These are phyloP conservation scores for Linnaemya tessellans DNA, from an alignment of 2,888 invertebrate species.

Conservation along the genomic window DNA sequence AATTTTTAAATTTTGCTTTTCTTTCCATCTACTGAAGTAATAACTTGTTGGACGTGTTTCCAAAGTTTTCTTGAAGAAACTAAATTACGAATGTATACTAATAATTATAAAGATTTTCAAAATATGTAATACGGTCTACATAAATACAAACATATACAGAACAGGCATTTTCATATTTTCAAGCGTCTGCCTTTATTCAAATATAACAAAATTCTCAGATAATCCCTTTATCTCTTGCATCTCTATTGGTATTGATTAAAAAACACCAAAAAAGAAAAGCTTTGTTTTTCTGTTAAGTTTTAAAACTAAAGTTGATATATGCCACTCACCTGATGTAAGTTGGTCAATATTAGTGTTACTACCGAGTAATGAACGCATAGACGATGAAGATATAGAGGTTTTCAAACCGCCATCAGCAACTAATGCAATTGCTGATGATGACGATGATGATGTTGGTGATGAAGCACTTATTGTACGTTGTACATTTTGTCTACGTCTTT, in stretches of 20 bases:
- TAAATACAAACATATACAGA: too few relatives aligned
- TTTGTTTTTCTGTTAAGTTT: conserved; percentile 22
- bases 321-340: conserved; percentile 70
- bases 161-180: too few relatives aligned
- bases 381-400: conserved; percentile 68
- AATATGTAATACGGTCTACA: too few relatives aligned
- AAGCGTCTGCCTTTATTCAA: not conserved
- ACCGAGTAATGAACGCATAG: conserved; percentile 70
- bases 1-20: too few relatives aligned
- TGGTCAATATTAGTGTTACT: conserved; percentile 70
- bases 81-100: too few relatives aligned
- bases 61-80: too few relatives aligned
- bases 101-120: too few relatives aligned
- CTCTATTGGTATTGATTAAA: conserved; percentile 40
- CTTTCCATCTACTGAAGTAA: too few relatives aligned
- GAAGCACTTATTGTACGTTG: conserved; percentile 79
- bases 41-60: too few relatives aligned
- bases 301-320: conserved; percentile 51
- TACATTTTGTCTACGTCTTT: conserved; percentile 85
- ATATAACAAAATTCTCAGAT: conserved; percentile 12
- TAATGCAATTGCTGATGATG: conserved; percentile 56
- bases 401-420: conserved; percentile 54
- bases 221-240: conserved; percentile 1
- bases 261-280: conserved; percentile 47
- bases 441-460: conserved; percentile 57